Conservation (phyloP, 2,888 invertebrate genomes). For the Matsumyia berberina region DNA sequence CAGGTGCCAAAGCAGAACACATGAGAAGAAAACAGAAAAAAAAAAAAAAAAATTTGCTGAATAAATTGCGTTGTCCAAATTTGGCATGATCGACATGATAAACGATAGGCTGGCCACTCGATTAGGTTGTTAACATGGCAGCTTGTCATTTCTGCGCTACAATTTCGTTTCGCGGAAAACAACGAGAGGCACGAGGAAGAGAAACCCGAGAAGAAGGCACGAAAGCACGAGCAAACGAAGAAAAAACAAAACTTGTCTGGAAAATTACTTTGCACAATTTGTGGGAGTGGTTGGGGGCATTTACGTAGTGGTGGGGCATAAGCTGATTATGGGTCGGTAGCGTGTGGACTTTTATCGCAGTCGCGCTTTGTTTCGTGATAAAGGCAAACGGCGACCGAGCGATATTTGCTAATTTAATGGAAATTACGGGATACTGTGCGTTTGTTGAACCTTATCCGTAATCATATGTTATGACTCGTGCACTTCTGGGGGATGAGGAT, state of each 20-base stretch:
- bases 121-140: slow-evolving; percentile 21
- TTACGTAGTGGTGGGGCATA: not conserved
- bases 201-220: not conserved
- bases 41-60: slow-evolving; percentile 23
- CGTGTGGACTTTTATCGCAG: slow-evolving; percentile 35
- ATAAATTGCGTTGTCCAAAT: slow-evolving; percentile 33
- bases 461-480: slow-evolving; percentile 15
- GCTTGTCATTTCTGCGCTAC: slow-evolving; percentile 5
- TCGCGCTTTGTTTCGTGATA: slow-evolving; percentile 19
- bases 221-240: not conserved
- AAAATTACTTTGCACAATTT: slow-evolving; percentile 33
- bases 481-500: not conserved
- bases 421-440: slow-evolving; percentile 9
- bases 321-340: slow-evolving; percentile 23
- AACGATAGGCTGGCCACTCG: slow-evolving; percentile 16
- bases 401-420: slow-evolving; percentile 25
- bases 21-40: not conserved
- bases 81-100: slow-evolving; percentile 30
- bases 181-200: too few species aligned
- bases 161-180: slow-evolving; percentile 12
- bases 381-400: not conserved
- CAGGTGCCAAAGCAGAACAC: slow-evolving; percentile 5
- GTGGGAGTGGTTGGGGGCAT: slow-evolving; percentile 13
- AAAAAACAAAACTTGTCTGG: slow-evolving; percentile 18
- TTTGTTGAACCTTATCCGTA: slow-evolving; percentile 19